Percentiles rank a stretch among this genome's conserved stretches.
Conservation (phyloP, 2,888 invertebrate species). For the Scaptomyza flava region DNA sequence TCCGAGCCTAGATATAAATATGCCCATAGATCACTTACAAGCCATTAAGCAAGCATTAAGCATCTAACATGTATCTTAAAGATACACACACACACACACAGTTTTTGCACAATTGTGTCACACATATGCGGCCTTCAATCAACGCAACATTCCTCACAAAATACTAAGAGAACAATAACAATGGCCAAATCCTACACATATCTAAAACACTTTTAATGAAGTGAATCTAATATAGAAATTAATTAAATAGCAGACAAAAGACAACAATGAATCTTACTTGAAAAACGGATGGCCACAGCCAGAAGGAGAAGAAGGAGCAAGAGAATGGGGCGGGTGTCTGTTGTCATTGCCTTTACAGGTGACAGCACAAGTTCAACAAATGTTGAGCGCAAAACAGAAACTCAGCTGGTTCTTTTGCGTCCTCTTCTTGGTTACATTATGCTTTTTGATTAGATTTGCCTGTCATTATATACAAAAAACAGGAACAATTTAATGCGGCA, state of each 20-base stretch:
- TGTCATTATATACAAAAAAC: slow-evolving; percentile 41
- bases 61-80: slow-evolving; percentile 22
- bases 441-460: slow-evolving; percentile 70
- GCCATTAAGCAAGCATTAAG: slow-evolving; percentile 55
- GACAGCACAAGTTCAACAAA: slow-evolving; percentile 75
- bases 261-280: slow-evolving; percentile 22
- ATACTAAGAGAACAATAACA: slow-evolving; percentile 7
- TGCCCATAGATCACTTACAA: slow-evolving; percentile 66
- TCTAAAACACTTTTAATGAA: slow-evolving; percentile 68
- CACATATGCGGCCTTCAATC: slow-evolving; percentile 67
- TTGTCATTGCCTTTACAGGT: slow-evolving; percentile 72
- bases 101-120: slow-evolving; percentile 25
- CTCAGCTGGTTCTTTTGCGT: slow-evolving; percentile 57
- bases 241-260: slow-evolving; percentile 58
- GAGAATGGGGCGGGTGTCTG: not conserved
- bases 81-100: slow-evolving; percentile 16
- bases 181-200: slow-evolving; percentile 7
- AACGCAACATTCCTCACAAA: slow-evolving; percentile 30
- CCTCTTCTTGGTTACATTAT: slow-evolving; percentile 51
- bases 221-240: slow-evolving; percentile 77
- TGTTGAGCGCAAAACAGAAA: slow-evolving; percentile 73
- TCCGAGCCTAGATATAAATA: not conserved
- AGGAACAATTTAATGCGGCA: not conserved
- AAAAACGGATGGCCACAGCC: slow-evolving; percentile 40
- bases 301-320: too few relatives aligned